Percentiles rank a stretch among this genome's conserved stretches.
phyloP scores from a whole-genome alignment of 2,113 vertebrate genomes.

The Excalfactoria chinensis region DNA sequence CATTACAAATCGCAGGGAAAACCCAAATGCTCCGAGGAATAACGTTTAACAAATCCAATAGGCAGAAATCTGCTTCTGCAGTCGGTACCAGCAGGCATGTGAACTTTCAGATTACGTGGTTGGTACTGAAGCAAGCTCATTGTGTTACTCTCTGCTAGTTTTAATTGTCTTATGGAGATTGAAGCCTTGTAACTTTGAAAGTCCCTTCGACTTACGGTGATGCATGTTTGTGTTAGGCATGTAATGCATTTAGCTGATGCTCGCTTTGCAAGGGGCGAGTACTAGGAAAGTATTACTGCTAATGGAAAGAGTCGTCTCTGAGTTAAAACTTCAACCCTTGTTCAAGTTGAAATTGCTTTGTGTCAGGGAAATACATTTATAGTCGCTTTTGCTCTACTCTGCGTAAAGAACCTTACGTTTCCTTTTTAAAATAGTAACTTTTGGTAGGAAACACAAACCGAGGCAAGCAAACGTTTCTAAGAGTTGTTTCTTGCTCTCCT shows the following conservation, averaged over 20 bases:
- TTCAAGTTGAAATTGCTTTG: slow-evolving; percentile 75
- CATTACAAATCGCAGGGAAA: slow-evolving; percentile 40
- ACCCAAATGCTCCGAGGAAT: slow-evolving; percentile 28
- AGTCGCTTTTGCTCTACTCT: slow-evolving; percentile 77
- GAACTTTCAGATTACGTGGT: slow-evolving; percentile 71
- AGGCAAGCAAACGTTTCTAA: slow-evolving; percentile 82
- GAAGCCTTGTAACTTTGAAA: slow-evolving; percentile 79
- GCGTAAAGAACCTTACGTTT: slow-evolving; percentile 75
- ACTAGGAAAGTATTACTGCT: slow-evolving; percentile 77
- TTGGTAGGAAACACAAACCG: slow-evolving; percentile 80
- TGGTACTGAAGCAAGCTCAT: slow-evolving; percentile 63
- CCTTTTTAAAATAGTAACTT: slow-evolving; percentile 71
- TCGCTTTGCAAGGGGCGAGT: slow-evolving; percentile 71
- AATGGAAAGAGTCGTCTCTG: slow-evolving; percentile 60
- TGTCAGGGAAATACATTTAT: slow-evolving; percentile 83
- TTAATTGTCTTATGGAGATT: slow-evolving; percentile 63
- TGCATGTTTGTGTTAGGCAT: slow-evolving; percentile 75
- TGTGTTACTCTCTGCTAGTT: slow-evolving; percentile 62
- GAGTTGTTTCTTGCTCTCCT: slow-evolving; percentile 85
- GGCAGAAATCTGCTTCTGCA: slow-evolving; percentile 51
- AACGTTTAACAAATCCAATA: slow-evolving; percentile 7
- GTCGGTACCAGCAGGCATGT: slow-evolving; percentile 56
- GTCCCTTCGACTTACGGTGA: slow-evolving; percentile 71
- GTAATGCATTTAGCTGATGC: slow-evolving; percentile 71
- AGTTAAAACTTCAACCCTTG: slow-evolving; percentile 71